phyloP scores from a whole-genome alignment of 2,888 invertebrate species.

The Malthinus seriepunctatus region DNA sequence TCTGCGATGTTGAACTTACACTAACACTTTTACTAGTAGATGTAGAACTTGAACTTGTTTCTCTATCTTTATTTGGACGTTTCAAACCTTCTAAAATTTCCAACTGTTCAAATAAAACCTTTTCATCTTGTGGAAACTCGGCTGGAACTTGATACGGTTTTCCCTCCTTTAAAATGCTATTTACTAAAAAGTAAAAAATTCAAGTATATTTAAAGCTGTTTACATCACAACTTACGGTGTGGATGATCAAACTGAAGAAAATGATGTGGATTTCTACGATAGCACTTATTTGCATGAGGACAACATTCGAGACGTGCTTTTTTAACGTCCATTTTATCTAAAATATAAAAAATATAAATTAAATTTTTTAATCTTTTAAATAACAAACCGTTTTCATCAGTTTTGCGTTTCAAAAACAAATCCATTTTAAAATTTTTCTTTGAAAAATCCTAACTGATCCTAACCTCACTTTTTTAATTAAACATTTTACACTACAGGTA shows the following conservation, averaged over 20 bases:
- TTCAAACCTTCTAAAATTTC: constrained; percentile 53
- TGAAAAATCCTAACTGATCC: neutral
- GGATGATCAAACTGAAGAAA: constrained; percentile 80
- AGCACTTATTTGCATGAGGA: constrained; percentile 77
- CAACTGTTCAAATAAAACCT: constrained; percentile 66
- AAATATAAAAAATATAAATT: neutral
- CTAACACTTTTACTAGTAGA: neutral
- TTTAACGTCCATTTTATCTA: constrained; percentile 26
- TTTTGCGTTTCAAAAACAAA: constrained; percentile 31
- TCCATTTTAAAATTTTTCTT: constrained; percentile 23
- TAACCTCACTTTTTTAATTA: neutral
- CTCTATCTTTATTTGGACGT: neutral
- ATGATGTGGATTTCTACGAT: constrained; percentile 82
- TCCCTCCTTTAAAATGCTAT: constrained; percentile 62
- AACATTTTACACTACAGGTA: neutral
- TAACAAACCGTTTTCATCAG: neutral
- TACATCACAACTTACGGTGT: constrained; percentile 66
- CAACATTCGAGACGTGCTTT: constrained; percentile 61
- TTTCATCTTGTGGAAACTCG: constrained; percentile 56
- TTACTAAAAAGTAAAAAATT: constrained; percentile 59
- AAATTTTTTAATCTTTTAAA: neutral
- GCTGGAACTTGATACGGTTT: constrained; percentile 60
- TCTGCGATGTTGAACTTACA: constrained; percentile 18
- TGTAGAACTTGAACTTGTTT: neutral
- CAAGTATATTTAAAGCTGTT: constrained; percentile 2